A percentile compares a stretch with the other conserved stretches of the same genome.
Evolutionary conservation across 1,140 invertebrate genomes (phyloP).

Genomic region (Manduca sexta): DNA sequence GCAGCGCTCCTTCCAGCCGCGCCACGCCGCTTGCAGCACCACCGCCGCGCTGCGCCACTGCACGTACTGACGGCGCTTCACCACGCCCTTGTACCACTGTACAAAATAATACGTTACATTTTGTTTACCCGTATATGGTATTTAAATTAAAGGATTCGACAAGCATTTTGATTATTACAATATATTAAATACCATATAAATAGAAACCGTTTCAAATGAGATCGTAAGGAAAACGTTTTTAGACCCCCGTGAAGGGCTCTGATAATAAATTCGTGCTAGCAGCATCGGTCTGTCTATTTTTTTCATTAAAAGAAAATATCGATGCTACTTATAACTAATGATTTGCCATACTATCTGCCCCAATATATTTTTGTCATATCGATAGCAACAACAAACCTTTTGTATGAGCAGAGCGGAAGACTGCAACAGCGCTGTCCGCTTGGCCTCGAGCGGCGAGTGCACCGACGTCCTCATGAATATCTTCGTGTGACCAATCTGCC

Average conservation of each 20-base stretch:
- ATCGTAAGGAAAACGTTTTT: too few relatives aligned
- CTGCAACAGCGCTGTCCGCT: slow-evolving; percentile 77
- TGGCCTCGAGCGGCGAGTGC: slow-evolving; percentile 91
- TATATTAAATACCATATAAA: neutral
- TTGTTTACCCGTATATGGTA: neutral
- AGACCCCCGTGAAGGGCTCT: too few relatives aligned
- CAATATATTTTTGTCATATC: too few relatives aligned
- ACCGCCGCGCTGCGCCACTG: slow-evolving; percentile 81
- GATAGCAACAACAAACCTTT: slow-evolving; percentile 72
- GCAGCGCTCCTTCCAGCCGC: slow-evolving; percentile 89
- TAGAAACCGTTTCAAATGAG: too few relatives aligned
- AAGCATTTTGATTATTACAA: neutral
- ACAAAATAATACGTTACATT: neutral
- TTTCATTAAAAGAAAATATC: too few relatives aligned
- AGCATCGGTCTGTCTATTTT: too few relatives aligned
- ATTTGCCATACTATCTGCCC: too few relatives aligned
- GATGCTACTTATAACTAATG: too few relatives aligned
- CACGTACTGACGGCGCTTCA: slow-evolving; percentile 78
- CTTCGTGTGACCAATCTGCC: slow-evolving; percentile 94
- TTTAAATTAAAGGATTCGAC: neutral
- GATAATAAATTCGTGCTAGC: too few relatives aligned
- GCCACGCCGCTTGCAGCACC: slow-evolving; percentile 89
- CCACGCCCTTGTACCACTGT: slow-evolving; percentile 66
- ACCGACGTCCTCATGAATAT: slow-evolving; percentile 90
- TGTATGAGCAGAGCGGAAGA: slow-evolving; percentile 87